A percentile compares a stretch with the other conserved stretches of the same genome.
Conservation (phyloP, 2,113 vertebrate genomes). For the Scalopus aquaticus region DNA sequence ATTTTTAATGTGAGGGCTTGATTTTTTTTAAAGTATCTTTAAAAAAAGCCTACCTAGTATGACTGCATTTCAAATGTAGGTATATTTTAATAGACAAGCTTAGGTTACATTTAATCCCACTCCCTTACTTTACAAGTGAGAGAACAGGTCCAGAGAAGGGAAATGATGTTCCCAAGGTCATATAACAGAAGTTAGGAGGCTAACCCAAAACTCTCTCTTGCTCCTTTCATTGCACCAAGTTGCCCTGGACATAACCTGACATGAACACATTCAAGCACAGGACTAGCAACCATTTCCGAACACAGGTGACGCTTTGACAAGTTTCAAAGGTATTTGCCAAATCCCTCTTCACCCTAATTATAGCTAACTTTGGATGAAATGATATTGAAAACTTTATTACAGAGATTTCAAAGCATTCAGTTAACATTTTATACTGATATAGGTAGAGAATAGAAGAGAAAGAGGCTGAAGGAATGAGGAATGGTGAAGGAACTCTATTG, state of each 20-base stretch:
- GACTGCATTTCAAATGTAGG: neutral
- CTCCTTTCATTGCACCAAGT: neutral
- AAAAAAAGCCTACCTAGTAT: slow-evolving; percentile 21
- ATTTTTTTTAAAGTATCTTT: neutral
- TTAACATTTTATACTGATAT: neutral
- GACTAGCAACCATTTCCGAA: neutral
- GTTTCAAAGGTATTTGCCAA: slow-evolving; percentile 16
- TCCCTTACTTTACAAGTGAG: neutral
- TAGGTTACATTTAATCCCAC: neutral
- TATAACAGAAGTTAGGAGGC: neutral
- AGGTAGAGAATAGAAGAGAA: neutral
- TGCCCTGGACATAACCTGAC: neutral
- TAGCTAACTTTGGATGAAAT: slow-evolving; percentile 25
- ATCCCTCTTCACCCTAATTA: neutral
- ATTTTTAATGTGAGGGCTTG: neutral
- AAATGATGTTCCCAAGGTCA: neutral
- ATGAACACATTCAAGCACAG: neutral
- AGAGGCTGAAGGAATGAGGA: neutral
- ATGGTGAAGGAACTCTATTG: neutral
- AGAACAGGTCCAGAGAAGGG: neutral
- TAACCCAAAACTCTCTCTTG: neutral
- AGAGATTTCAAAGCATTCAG: slow-evolving; percentile 32
- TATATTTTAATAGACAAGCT: neutral
- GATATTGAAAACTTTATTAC: neutral
- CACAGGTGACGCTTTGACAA: neutral